A percentile compares a stretch with the other conserved stretches of the same genome.
Conservation (phyloP, 2,113 vertebrate species). For the Regulus satrapa region DNA sequence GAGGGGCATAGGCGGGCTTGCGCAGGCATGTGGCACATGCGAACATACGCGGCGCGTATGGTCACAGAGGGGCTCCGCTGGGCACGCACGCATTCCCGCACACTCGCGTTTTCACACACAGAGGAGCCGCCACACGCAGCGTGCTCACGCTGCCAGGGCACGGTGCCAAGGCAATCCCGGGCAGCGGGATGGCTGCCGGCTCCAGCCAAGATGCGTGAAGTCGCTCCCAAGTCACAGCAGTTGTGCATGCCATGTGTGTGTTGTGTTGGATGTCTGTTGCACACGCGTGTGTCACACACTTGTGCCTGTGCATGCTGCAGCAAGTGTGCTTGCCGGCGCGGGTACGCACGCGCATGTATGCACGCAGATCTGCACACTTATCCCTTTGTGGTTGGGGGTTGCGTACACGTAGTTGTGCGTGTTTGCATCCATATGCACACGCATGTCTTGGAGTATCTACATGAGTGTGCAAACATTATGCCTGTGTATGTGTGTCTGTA, state of each 20-base stretch:
- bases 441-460: background rate
- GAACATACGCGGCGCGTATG: rapidly evolving
- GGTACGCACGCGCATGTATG: rapidly evolving
- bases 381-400: no score
- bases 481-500: no score
- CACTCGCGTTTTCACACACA: rapidly evolving
- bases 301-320: background rate
- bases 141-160: rapidly evolving
- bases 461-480: background rate
- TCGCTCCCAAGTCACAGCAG: background rate
- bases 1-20: background rate
- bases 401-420: no score
- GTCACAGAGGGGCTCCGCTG: background rate
- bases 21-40: rapidly evolving
- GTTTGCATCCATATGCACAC: background rate
- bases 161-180: rapidly evolving
- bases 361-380: background rate
- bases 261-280: background rate
- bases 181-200: rapidly evolving
- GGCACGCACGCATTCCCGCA: rapidly evolving
- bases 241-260: rapidly evolving
- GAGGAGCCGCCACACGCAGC: rapidly evolving
- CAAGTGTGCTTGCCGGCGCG: background rate
- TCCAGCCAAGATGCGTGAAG: rapidly evolving
- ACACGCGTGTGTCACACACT: background rate